Base-by-base conservation (phyloP, 2,888 invertebrate species). In the Amblyteles armatorius region DNA sequence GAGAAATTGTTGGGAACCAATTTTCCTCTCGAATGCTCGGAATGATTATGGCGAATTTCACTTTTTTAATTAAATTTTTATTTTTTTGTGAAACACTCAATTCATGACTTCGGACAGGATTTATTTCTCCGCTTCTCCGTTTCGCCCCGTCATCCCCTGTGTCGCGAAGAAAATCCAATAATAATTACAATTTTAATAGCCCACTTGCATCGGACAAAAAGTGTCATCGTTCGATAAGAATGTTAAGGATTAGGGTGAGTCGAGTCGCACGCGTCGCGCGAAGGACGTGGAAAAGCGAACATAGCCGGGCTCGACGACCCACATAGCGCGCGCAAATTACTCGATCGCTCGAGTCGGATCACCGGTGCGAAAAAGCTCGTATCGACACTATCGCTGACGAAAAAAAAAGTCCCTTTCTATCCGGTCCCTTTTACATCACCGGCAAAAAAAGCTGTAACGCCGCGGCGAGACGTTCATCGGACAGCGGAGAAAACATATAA, bases 181-280 rank as follows among this genome's bases (percentile, higher is more conserved):
- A 9, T 19, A 16, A 68, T 68, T 44, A 16, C 22, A 26, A 48
- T 48, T 16, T 68, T 48, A 50, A 68, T 26, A 50, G 50, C 68
- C 33, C 50, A 69, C 40, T 67, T 72, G 50, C 36, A 29, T 19
- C 22, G 50, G 2, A 19, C 5, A 52, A 81, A 81, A 55, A 55
- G 76, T 72, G 48, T 67, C 80, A 67, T 60, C 83, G 72, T 85
- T 83, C 87, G 88, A 86, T 87, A 88, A 81, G 85, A 84, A 86
- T 87, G 87, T 89, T 87, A 87, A 86, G 88, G 85, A 88, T 83
- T 83, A 86, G 88, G 86, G 85, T 83, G 87, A 86, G 26, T 81
- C 85, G 74, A 83, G 65, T 52, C 19, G 5, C 33, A 19, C 48
- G 29, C 19, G 26, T 13, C 33, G 33, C 74, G 48, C 19, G n/a